Evolutionary conservation across 2,888 invertebrate genomes (phyloP), one percentile per base, ranked within the genome.

Genomic region (Sphinx pinastri): DNA sequence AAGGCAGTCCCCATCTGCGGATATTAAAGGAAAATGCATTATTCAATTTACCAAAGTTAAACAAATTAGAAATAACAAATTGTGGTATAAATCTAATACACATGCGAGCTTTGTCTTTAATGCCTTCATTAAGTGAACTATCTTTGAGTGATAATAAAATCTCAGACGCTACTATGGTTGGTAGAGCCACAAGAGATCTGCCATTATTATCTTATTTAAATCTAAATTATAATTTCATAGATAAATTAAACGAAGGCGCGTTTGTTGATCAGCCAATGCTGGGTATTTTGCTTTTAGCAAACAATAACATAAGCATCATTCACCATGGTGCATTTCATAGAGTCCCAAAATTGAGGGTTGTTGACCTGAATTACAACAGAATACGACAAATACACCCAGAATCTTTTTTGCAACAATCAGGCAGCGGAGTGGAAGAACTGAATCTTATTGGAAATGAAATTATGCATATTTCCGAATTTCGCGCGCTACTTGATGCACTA

Each of bases 321-420:
- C 96, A 96, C 73, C 96, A 97, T 79, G 97, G 97, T 0, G 97
- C 98, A 2, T 97, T 98, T 82, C 96, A 98, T 79, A 95, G 97
- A 77, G 95, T 97, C 1, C 97, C 97, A 0, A 95, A 95, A 73
- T 86, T 98, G 71, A 95, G 96, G 79, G 95, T 95, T 16, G 94
- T 98, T 14, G 97, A 97, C 85, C 90, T 98, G 74, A 97, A 97
- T 83, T 95, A 96, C 77, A 98, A 98, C 84, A 94, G 95, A 69
- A 95, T 98, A 63, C 95, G 95, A 68, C 95, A 96, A 79, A 96
- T 98, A 68, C 97, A 98, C 78, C 97, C 97, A 0, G 97, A 97
- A 85, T 97, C 97, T 70, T 97, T 98, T 87, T 88, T 97, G 16
- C 97, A 96, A 81, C 95, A 96, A 72, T 96, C 96, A 0, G 96